Conservation (phyloP, 2,888 invertebrate species). For the Eristalis pertinax region DNA sequence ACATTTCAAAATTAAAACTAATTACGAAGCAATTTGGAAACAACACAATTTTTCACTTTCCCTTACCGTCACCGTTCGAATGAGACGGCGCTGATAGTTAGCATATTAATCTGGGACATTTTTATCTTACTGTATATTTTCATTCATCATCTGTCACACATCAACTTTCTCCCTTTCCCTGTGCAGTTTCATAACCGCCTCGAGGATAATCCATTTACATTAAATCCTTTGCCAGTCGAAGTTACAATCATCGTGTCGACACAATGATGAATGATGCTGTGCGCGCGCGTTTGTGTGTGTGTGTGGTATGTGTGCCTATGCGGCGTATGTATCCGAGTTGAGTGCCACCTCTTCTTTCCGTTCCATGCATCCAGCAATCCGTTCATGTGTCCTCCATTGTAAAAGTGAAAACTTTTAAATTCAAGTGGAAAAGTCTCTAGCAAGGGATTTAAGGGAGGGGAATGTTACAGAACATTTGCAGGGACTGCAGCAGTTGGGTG, state of each 20-base stretch:
- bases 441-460: neutral
- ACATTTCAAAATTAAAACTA: neutral
- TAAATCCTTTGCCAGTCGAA: constrained; percentile 39
- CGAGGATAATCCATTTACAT: constrained; percentile 42
- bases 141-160: constrained; percentile 36
- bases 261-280: constrained; percentile 29
- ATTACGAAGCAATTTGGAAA: constrained; percentile 8
- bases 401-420: constrained; percentile 39
- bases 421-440: constrained; percentile 28
- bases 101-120: constrained; percentile 23
- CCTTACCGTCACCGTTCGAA: neutral
- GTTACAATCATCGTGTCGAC: constrained; percentile 31
- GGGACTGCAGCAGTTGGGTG: neutral
- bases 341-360: neutral
- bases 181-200: constrained; percentile 33
- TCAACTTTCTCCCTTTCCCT: neutral
- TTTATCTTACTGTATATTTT: constrained; percentile 24
- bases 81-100: constrained; percentile 19
- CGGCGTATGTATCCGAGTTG: neutral
- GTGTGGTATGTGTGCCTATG: too few species aligned
- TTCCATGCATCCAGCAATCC: constrained; percentile 2
- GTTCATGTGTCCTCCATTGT: constrained; percentile 27
- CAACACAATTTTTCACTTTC: constrained; percentile 34
- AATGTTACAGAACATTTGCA: neutral
- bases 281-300: neutral